Evolutionary conservation across 2,797 vertebrate species (phyloP), one percentile per base, ranked within the genome.

Genomic region (Otolemur crassicaudatus): DNA sequence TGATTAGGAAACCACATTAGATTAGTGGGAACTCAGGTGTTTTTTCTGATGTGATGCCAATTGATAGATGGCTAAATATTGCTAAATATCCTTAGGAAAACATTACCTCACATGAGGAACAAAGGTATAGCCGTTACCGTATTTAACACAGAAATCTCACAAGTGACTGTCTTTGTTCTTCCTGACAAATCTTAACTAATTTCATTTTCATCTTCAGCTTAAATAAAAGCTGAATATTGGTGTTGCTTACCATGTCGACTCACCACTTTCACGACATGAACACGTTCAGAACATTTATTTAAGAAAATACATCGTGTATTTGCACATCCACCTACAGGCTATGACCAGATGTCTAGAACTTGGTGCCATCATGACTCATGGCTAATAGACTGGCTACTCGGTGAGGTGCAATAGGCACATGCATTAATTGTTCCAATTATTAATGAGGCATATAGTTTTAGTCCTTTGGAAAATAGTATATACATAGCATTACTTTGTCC

Each of bases 81-180:
- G 67, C 93, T 91, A 87, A 96, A 89, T 75, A 86, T 84, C 58
- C 87, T 34, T 94, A 93, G 80, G 43, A 97, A 98, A 98, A 95
- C 93, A 97, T 97, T 96, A 97, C 95, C 76, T 97, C 96, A 97
- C 93, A 94, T 10, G 19, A 95, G 93, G 96, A 97, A 97, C 70
- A 91, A 80, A 85, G 46, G 84, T 83, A 37, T 73, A 81, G 53
- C 63, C 49, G 56, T 29, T 77, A 76, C 65, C 19, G 3, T 75
- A 53, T 86, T 96, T 89, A 87, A 87, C 72, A 61, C 49, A 65
- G 76, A n/a, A 93, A 80, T 97, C 91, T 31, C 63, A 73, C 49
- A 91, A 85, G 61, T 93, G 40, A 93, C 1, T 31, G 27, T 79
- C 61, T 95, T 96, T 93, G 63, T 96, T 95, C 53, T 92, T 91